Evolutionary conservation across 2,113 vertebrate genomes (phyloP), one percentile per base, ranked within the genome.

Genomic region (Hippocampus mohnikei): DNA sequence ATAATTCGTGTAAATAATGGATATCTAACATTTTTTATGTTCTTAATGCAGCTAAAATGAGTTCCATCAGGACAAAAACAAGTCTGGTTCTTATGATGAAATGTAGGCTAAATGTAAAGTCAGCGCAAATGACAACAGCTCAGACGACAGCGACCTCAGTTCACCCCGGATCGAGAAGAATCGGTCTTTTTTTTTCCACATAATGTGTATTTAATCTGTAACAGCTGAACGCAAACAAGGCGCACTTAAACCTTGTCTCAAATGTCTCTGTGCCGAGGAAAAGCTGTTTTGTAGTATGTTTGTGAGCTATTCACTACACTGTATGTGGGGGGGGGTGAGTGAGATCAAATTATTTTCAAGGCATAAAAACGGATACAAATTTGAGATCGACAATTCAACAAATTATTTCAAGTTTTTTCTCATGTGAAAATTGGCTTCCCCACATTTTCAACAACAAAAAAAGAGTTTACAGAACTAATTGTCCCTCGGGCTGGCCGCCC

Each of bases 141-240:
- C 44, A 64, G n/a, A 64, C 40, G n/a, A 8, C 65, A 58, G 61
- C 27, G 67, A 76, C 74, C 70, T 83, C 66, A 55, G 1, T 55
- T 81, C 62, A 72, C 79, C 74, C 74, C 13, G 0, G 76, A 78
- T 11, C 0, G 75, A 78, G 67, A 67, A 82, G 74, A 75, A 72
- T 74, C 83, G 60, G 66, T 59, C 70, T 68, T 74, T 86, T 87
- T 73, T 84, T 84, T 33, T 33, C 29, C 58, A 37, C 77, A 69
- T 80, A 81, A 87, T 85, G 86, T 64, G 27, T 67, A 15, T 71
- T 79, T 87, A 83, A 87, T 83, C 69, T 80, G 74, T 64, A 83
- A 85, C 77, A 76, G 79, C 80, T 84, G 82, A 81, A 75, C 75
- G 79, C 74, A 76, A 81, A 82, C 81, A 76, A 72, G 29, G 69